A percentile compares a stretch with the other conserved stretches of the same genome.
phyloP scores from a whole-genome alignment of 1,140 invertebrate genomes.

The Papilio polytes region DNA sequence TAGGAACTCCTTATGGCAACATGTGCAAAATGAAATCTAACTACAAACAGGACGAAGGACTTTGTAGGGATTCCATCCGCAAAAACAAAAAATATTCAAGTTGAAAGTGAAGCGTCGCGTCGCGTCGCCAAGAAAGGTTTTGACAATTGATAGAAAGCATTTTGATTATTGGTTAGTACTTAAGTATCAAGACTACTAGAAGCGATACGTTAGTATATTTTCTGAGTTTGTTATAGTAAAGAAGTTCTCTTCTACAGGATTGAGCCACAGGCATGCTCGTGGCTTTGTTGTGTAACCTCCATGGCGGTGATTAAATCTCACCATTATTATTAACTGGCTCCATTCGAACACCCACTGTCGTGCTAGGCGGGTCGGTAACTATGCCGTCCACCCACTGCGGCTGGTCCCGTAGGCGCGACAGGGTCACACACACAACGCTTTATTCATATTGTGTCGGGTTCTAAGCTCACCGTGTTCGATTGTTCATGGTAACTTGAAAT shows the following conservation, averaged over 20 bases:
- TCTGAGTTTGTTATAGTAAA: conserved; percentile 68
- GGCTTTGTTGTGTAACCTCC: conserved; percentile 80
- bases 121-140: not conserved
- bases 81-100: conserved; percentile 9
- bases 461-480: conserved; percentile 73
- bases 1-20: conserved; percentile 69
- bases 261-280: conserved; percentile 74
- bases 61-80: conserved; percentile 62
- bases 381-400: conserved; percentile 82
- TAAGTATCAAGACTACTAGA: conserved; percentile 58
- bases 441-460: conserved; percentile 71
- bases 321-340: conserved; percentile 84
- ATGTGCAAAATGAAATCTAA: conserved; percentile 72
- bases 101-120: not conserved
- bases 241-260: conserved; percentile 65
- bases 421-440: conserved; percentile 78
- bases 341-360: conserved; percentile 83
- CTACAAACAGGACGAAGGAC: conserved; percentile 58
- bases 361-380: conserved; percentile 79
- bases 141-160: conserved; percentile 39
- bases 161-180: conserved; percentile 70
- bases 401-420: conserved; percentile 82
- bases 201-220: conserved; percentile 72
- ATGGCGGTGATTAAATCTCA: conserved; percentile 83
- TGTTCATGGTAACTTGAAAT: conserved; percentile 74